Evolutionary conservation across 2,888 invertebrate species (phyloP), one percentile per base, ranked within the genome.

Genomic region (Meloe dianella): DNA sequence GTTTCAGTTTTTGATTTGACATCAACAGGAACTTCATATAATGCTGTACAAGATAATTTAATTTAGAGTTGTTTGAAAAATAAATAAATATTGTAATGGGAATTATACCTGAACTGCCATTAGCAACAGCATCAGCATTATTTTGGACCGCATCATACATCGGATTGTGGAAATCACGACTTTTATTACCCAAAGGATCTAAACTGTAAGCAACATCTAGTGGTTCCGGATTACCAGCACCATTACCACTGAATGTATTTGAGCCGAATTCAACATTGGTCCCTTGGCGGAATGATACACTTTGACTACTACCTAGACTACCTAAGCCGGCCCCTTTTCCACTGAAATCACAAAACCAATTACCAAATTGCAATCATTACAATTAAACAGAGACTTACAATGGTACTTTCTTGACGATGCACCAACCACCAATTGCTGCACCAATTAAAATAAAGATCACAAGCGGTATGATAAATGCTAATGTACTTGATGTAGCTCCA

Each of bases 151-250:
- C 95, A 80, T 98, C 98, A 84, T 98, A 98, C 94, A 98, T 97
- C 59, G 98, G 98, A 86, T 98, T 98, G 79, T 95, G 93, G 86
- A 98, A 98, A 85, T 98, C 97, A 62, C 97, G 87, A 66, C 91
- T 91, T 83, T 94, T 95, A 74, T 90, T 89, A 75, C 87, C 87
- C 2, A 92, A 89, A 70, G 94, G 92, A 77, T 92, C 92, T 77
- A 95, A 84, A 78, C 89, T 91, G 84, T 94, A 94, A 67, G 92
- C 93, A 51, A 90, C 90, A 79, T 93, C 94, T 38, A 91, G 84
- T 10, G 91, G 90, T 81, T 90, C 89, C 0, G 84, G 80, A 80
- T 84, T 83, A 63, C 79, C 82, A 78, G 75, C 80, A 64, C 81
- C 85, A 14, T 85, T 85, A 65, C 86, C 89, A 47, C 89, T 90